Evolutionary conservation across 2,888 invertebrate species (phyloP), one percentile per base, ranked within the genome.

Genomic region (Drosophila seclusa): DNA sequence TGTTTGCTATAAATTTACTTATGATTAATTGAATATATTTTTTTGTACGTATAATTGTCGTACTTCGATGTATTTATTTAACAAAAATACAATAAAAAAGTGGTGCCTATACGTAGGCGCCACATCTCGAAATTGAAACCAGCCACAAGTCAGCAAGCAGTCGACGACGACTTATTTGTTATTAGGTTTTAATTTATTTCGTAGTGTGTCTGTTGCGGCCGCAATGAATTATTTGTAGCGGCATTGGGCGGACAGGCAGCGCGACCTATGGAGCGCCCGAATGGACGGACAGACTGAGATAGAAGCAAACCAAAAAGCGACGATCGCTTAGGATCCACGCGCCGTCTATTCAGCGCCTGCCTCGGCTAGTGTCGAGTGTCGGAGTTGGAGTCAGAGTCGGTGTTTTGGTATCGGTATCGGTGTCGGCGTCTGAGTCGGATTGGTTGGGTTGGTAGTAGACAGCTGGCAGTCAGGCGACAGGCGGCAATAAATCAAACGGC

Each of bases 171-270:
- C 90, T 90, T 88, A 91, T 89, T 90, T 91, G 90, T 90, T 89
- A 90, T 90, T 87, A 83, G 83, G 80, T 82, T 88, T 89, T 90
- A 90, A 91, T 91, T 90, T 91, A 90, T 91, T 90, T 90, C 78
- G 73, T 76, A 68, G 89, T 77, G 75, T 84, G 82, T 77, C 82
- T 78, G 76, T 67, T 71, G 75, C 69, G 72, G 65, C 68, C 90
- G 83, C 85, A 82, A 83, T 91, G 90, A 90, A 90, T 90, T 88
- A 87, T 86, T 69, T 82, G 83, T 68, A 68, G 74, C 78, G 73
- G 86, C 87, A 90, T 86, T 87, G 90, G 87, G 90, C 87, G 89
- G 89, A 90, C 82, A 82, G 73, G 65, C 68, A 66, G 53, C 64
- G 82, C 81, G 84, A 78, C 82, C 81, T 78, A 78, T 73, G 81